Evolutionary conservation across 2,113 vertebrate species (phyloP).

Genomic region (Nansenia antarctica): DNA sequence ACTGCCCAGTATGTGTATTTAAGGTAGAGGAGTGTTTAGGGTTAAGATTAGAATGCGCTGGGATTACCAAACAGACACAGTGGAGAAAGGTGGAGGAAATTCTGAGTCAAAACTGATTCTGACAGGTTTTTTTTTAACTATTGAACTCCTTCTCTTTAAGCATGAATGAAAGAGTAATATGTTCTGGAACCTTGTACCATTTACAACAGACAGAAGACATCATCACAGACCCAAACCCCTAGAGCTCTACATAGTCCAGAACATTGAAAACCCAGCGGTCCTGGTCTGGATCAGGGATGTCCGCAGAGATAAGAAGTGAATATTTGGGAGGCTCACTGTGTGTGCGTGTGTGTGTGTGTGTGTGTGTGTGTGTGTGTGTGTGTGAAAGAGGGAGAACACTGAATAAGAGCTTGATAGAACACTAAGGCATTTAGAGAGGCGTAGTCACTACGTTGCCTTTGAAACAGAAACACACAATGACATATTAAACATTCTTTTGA

Average conservation of each 20-base stretch:
- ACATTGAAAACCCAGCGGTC: constrained; percentile 34
- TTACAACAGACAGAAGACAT: neutral
- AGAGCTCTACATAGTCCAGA: constrained; percentile 37
- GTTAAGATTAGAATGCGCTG: constrained; percentile 30
- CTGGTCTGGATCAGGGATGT: constrained; percentile 31
- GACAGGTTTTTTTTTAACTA: constrained; percentile 19
- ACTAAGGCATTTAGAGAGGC: constrained; percentile 75
- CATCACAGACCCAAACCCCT: neutral
- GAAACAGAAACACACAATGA: constrained; percentile 64
- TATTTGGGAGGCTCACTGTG: neutral
- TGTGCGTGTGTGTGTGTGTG: neutral
- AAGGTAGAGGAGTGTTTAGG: neutral
- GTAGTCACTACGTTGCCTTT: constrained; percentile 56
- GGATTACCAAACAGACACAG: constrained; percentile 34
- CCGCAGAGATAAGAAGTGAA: constrained; percentile 8
- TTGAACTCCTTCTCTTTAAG: constrained; percentile 12
- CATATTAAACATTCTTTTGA: constrained; percentile 69
- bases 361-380: neutral
- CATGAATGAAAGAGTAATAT: neutral
- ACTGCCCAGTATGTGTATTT: constrained; percentile 54
- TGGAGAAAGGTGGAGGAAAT: constrained; percentile 36
- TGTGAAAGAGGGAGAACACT: constrained; percentile 5
- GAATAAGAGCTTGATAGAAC: constrained; percentile 53
- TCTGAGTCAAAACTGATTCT: constrained; percentile 33
- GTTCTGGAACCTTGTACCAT: neutral